Evolutionary conservation across 2,797 vertebrate genomes (phyloP), one percentile per base, ranked within the genome.

Genomic region (Salarias fasciatus): DNA sequence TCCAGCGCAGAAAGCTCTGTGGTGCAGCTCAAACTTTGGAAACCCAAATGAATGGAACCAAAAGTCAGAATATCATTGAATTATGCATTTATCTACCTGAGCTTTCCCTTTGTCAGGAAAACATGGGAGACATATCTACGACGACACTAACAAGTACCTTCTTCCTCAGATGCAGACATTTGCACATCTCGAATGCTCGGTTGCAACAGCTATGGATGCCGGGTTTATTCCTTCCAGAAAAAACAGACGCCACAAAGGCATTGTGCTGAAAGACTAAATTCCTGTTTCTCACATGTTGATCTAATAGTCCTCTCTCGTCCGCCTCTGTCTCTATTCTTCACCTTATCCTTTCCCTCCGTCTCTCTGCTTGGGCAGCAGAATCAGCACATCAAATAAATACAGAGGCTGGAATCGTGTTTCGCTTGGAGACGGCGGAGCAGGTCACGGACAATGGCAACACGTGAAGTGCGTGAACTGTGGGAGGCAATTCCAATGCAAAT

Each of bases 311-410:
- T 84, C 82, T 85, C 84, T 69, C 50, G 69, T 78, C 86, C 51
- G 45, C 51, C 73, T 56, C 40, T 47, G 24, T 24, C 24, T 45
- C 61, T 72, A 52, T 62, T 70, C 50, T 72, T 61, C 67, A 77
- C 55, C 38, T 57, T 65, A 68, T 55, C 82, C n/a, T 31, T 68
- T 41, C 28, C 43, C 53, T 59, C 61, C 31, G 33, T 35, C 45
- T 65, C 57, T 71, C 54, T 66, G 82, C 83, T 75, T 46, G 59
- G 64, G 82, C 84, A 75, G 86, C 75, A 72, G 82, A 91, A 91
- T 90, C 90, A 83, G 84, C 85, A 91, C 88, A 87, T 89, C 83
- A 91, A 91, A 92, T 91, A 90, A 89, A 90, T 82, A 90, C 62
- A 61, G 84, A 71, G 80, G 64, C 44, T 33, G 61, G 82, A 82